A percentile compares a stretch with the other conserved stretches of the same genome.
Evolutionary conservation across 1,140 invertebrate species (phyloP).

Genomic region (Campoletis sonorensis): DNA sequence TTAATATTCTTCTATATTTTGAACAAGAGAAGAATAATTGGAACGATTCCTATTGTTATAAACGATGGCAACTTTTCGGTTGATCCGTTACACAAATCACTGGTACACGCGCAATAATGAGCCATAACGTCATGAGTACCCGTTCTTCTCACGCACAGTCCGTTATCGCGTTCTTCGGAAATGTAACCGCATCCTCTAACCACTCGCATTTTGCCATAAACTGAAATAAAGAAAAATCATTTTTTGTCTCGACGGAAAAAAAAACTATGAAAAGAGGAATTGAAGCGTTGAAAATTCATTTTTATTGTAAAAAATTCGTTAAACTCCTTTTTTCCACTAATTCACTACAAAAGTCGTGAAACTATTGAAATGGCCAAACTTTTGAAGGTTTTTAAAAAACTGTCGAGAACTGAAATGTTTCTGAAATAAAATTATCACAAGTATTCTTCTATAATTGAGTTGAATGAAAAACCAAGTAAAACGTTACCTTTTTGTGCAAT

Average conservation of each 20-base stretch:
- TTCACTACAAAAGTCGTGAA: too few species aligned
- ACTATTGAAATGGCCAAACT: too few species aligned
- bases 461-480: not conserved
- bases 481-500: constrained; percentile 83
- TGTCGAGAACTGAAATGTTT: too few species aligned
- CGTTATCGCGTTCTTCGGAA: constrained; percentile 79
- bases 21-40: not conserved
- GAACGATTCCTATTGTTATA: constrained; percentile 13
- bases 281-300: too few species aligned
- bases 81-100: constrained; percentile 84
- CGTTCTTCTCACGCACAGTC: constrained; percentile 80
- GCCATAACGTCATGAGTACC: constrained; percentile 86
- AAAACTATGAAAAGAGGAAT: too few species aligned
- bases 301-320: too few species aligned
- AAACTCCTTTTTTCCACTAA: too few species aligned
- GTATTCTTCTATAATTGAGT: too few species aligned
- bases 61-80: constrained; percentile 34
- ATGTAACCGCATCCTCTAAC: constrained; percentile 87
- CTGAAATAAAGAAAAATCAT: constrained; percentile 71
- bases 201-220: constrained; percentile 84
- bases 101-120: constrained; percentile 85
- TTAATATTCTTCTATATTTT: constrained; percentile 15
- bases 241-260: too few species aligned
- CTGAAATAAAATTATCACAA: too few species aligned
- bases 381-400: too few species aligned